These are phyloP conservation scores for Lateolabrax maculatus DNA, from an alignment of 2,797 vertebrate species.

Conservation along the genomic window DNA sequence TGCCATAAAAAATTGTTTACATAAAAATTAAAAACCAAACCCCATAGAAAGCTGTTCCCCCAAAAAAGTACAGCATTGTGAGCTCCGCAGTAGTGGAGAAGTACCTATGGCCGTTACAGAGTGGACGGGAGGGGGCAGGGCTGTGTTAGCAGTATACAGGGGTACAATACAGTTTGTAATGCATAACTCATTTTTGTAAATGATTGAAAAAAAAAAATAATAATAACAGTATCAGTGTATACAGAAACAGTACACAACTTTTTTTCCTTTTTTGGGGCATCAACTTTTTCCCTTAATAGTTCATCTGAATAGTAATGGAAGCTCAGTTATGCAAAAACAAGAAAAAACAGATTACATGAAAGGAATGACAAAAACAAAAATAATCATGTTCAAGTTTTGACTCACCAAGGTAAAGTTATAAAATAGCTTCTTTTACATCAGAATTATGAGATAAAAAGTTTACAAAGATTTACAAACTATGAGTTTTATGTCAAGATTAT, in stretches of 20 bases:
- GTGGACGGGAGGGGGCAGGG: constrained; percentile 81
- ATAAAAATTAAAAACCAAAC: constrained; percentile 83
- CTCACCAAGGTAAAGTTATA: neutral
- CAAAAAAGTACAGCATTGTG: constrained; percentile 74
- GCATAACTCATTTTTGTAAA: constrained; percentile 1
- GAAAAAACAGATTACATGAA: neutral
- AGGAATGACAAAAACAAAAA: constrained; percentile 14
- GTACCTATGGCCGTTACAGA: constrained; percentile 86
- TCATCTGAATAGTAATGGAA: neutral
- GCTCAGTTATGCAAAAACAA: constrained; percentile 1
- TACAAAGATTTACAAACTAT: too few species aligned
- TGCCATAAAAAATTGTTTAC: constrained; percentile 71
- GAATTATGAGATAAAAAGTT: neutral
- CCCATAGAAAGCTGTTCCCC: constrained; percentile 80
- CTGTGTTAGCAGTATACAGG: constrained; percentile 82
- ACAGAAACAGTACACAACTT: constrained; percentile 16
- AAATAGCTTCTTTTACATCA: neutral
- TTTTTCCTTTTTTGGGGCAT: constrained; percentile 1
- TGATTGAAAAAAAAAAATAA: neutral
- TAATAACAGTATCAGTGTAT: constrained; percentile 6
- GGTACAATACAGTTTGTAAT: constrained; percentile 57
- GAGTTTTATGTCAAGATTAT: too few species aligned
- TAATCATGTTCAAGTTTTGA: neutral
- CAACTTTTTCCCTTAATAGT: constrained; percentile 52
- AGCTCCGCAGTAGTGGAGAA: constrained; percentile 81